A percentile compares a stretch with the other conserved stretches of the same genome.
phyloP scores from a whole-genome alignment of 2,797 vertebrate genomes.

The Catostomus latipinnis region DNA sequence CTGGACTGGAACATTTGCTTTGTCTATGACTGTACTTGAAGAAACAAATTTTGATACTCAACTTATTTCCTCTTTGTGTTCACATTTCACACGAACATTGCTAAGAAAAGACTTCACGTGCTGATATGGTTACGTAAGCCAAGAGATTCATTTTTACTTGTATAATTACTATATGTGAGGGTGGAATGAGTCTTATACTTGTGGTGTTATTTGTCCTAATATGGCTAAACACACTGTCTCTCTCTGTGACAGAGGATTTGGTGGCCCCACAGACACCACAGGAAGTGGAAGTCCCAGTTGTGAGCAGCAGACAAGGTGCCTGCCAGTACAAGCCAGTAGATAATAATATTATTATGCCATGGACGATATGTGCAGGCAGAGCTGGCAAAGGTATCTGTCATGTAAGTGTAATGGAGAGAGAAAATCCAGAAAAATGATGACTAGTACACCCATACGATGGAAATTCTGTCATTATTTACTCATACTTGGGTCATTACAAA shows the following conservation, averaged over 20 bases:
- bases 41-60: too few relatives aligned
- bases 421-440: not conserved
- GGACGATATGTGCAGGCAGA: constrained; percentile 74
- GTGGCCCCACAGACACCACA: constrained; percentile 57
- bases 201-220: not conserved
- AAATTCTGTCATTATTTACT: too few relatives aligned
- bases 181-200: not conserved
- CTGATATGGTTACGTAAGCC: not conserved
- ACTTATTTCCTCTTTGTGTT: too few relatives aligned
- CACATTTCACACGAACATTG: too few relatives aligned
- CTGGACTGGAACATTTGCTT: too few relatives aligned
- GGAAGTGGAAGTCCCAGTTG: constrained; percentile 71
- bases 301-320: constrained; percentile 65
- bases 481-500: too few relatives aligned
- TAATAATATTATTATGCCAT: not conserved
- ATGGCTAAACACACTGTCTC: not conserved
- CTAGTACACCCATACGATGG: too few relatives aligned
- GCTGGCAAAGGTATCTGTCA: constrained; percentile 70
- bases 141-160: not conserved
- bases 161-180: not conserved
- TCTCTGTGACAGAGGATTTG: constrained; percentile 49
- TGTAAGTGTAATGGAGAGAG: constrained; percentile 51
- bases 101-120: too few relatives aligned
- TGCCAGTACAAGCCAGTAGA: not conserved
- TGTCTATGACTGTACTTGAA: too few relatives aligned